Evolutionary conservation across 2,888 invertebrate genomes (phyloP), one percentile per base, ranked within the genome.

Genomic region (Notocelia uddmanniana): DNA sequence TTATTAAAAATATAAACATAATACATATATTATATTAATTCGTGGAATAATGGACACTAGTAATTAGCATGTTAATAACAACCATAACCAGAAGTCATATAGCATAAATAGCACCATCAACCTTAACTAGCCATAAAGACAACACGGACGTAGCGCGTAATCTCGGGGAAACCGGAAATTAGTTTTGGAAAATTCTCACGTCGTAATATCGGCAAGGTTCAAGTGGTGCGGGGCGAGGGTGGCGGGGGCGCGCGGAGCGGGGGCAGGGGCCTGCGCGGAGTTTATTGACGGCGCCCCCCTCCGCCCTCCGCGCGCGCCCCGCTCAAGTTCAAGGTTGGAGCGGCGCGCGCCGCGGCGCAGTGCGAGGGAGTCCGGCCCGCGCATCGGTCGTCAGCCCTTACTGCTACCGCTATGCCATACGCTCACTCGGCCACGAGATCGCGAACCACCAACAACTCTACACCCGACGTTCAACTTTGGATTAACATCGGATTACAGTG

Each of bases 251-350:
- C 79, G 82, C 75, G 79, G 77, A 76, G 86, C 84, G 88, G 91
- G 90, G 90, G 89, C 89, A 89, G 89, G 84, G 88, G 85, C 88
- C 89, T 91, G 92, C 90, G 91, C 92, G 90, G 91, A 89, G 90
- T 89, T 89, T 90, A 93, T 91, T 91, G 92, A 91, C 90, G 93
- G 92, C 88, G 81, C 89, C 87, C 88, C 89, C 86, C 88, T 85
- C 88, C 87, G n/a, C 5, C 45, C 85, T 82, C 81, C 84, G 83
- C 88, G 86, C 86, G 86, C 86, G 85, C 87, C 87, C 87, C 92
- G 87, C 84, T 92, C 93, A 94, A 94, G 94, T 94, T 94, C 94
- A 94, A 94, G 94, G 94, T 92, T 93, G 93, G 94, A 93, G 89
- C 92, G 93, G 94, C 94, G 91, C 94, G 94, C 93, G 94, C 89